Base-by-base conservation (phyloP, 1,140 invertebrate species). In the Ceratitis capitata region DNA sequence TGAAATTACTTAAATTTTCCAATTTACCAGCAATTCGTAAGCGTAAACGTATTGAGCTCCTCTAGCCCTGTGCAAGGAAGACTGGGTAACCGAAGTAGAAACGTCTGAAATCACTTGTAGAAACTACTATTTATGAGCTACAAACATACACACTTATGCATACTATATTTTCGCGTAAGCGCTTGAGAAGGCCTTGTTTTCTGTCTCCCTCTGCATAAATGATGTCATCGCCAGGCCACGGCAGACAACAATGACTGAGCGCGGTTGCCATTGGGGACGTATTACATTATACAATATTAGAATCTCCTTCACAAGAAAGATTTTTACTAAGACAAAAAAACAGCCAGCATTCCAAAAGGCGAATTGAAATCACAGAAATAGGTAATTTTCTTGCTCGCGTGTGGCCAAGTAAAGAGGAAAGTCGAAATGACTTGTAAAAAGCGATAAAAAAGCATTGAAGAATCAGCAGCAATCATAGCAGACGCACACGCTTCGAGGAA, bases 1-100 rank as follows among this genome's bases (percentile, higher is more conserved):
- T 82, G 78, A 82, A 82, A 82, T 82, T 51, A 26, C 78, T 82
- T 49, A 26, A 82, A 82, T 82, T 78, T 61, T 47, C 69, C 69
- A 78, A 39, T 78, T 82, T 82, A 82, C n/a, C 42, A 82, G 47
- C 42, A 32, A 82, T 47, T 82, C 78, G 42, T 51, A 69, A 69
- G 61, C 51, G 51, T 69, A 16, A 69, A 69, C 61, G 61, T 35
- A 69, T 69, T 69, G 61, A 69, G 32, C 10, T 69, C 32, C n/a
- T n/a, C n/a, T n/a, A n/a, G n/a, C n/a, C n/a, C n/a, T n/a, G n/a
- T n/a, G n/a, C n/a, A n/a, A n/a, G n/a, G n/a, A n/a, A n/a, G n/a
- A n/a, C n/a, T n/a, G n/a, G n/a, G n/a, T 19, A 14, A 19, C 29
- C 39, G 32, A 5, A 69, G 29, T 69, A 1, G 61, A 7, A 23